Evolutionary conservation across 1,140 invertebrate species (phyloP).

Genomic region (Zaprionus lachaisei): DNA sequence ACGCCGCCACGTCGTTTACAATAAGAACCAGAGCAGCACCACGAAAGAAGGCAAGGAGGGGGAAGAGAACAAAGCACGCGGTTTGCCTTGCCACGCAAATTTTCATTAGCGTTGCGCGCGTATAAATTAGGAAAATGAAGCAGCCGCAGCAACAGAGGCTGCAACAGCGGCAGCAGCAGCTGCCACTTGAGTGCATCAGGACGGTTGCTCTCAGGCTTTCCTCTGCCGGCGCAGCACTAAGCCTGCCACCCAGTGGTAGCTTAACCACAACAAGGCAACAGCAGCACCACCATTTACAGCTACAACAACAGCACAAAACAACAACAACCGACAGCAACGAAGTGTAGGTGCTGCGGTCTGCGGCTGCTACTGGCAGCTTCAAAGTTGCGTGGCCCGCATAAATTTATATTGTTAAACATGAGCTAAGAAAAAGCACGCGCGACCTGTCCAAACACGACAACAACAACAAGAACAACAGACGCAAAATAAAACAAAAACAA

Average conservation of each 20-base stretch:
- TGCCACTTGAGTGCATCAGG: slow-evolving; percentile 35
- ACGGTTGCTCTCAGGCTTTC: slow-evolving; percentile 5
- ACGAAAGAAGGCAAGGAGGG: slow-evolving; percentile 1
- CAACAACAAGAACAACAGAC: slow-evolving; percentile 37
- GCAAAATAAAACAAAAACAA: neutral
- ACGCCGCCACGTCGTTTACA: slow-evolving; percentile 39
- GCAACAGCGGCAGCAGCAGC: slow-evolving; percentile 25
- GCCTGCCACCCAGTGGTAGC: slow-evolving; percentile 26
- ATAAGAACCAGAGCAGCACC: slow-evolving; percentile 43
- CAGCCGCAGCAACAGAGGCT: slow-evolving; percentile 51
- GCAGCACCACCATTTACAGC: slow-evolving; percentile 8
- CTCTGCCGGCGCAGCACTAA: slow-evolving; percentile 18
- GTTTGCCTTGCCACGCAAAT: slow-evolving; percentile 74
- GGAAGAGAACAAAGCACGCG: slow-evolving; percentile 59
- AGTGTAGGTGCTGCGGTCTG: slow-evolving; percentile 67
- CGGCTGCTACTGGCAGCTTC: slow-evolving; percentile 40
- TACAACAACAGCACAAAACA: slow-evolving; percentile 19
- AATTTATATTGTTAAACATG: slow-evolving; percentile 79
- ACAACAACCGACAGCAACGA: slow-evolving; percentile 20
- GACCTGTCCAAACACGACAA: slow-evolving; percentile 60
- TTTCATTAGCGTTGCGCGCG: slow-evolving; percentile 78
- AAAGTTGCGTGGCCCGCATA: slow-evolving; percentile 68
- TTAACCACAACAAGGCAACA: slow-evolving; percentile 55
- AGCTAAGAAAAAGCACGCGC: slow-evolving; percentile 80
- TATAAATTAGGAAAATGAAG: slow-evolving; percentile 83